Evolutionary conservation across 2,797 vertebrate genomes (phyloP), one percentile per base, ranked within the genome.

Genomic region (Galagoides demidoff): DNA sequence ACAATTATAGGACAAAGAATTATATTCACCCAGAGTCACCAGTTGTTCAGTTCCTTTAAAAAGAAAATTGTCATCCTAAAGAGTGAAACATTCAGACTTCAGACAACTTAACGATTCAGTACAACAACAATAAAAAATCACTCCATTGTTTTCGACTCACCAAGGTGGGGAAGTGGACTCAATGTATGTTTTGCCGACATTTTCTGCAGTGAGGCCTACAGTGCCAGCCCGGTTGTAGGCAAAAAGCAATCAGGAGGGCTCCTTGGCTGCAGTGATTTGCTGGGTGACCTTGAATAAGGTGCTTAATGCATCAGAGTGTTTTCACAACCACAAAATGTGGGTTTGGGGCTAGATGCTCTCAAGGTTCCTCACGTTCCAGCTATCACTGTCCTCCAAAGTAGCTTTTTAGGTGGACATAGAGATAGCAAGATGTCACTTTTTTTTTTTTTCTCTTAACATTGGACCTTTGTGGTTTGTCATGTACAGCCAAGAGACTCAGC

Each of bases 301-400:
- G 22, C 37, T 66, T 7, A 9, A 4, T 61, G 20, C 22, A 13
- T 52, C 78, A 23, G 37, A 31, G 9, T 57, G 6, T 89, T 64
- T 52, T 11, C 63, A 76, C 12, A 22, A 3, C 49, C 57, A 23
- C 49, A 29, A 23, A 70, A 83, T 25, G 71, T 64, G 39, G 45
- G 23, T 43, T 23, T 91, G 85, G 77, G 92, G 95, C 95, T 95
- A 90, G 94, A 89, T 0, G 22, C 95, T 96, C 95, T 94, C 93
- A 83, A 96, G 96, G 89, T 93, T 95, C 96, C 94, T 96, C 29
- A 23, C 10, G 66, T 23, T 5, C 82, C 20, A 19, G 27, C 85
- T 22, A 49, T 61, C 31, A 14, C 20, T 2, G 2, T 85, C 89
- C 78, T 83, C n/a, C 27, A 34, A 1, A 13, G 85, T 55, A 4